Conservation (phyloP, 2,113 vertebrate genomes). For the Alethe castanea region DNA sequence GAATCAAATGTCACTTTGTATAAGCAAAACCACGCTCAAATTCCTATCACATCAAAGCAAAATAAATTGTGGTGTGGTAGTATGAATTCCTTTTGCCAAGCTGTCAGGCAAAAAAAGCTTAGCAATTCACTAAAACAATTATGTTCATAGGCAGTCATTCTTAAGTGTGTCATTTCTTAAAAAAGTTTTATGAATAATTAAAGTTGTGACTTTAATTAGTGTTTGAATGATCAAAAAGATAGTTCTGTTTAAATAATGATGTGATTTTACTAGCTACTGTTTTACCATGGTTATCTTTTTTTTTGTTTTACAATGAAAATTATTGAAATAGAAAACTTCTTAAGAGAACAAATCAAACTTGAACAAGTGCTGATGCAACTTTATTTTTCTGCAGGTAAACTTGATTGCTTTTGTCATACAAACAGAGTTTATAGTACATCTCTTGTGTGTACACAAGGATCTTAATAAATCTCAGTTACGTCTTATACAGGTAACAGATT, state of each 20-base stretch:
- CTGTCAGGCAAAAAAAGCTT: neutral
- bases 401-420: neutral
- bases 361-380: neutral
- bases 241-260: neutral
- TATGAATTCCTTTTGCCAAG: neutral
- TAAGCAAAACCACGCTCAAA: neutral
- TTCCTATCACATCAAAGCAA: neutral
- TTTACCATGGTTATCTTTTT: neutral
- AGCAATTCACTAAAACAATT: neutral
- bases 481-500: neutral
- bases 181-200: constrained; percentile 2
- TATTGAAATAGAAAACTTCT: neutral
- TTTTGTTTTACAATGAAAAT: neutral
- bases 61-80: neutral
- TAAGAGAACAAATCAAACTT: neutral
- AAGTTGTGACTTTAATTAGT: neutral
- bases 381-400: neutral
- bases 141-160: neutral
- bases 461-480: neutral
- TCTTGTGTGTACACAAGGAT: neutral
- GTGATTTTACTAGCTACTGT: neutral
- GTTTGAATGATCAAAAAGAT: neutral
- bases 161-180: neutral
- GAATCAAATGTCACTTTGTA: neutral
- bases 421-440: neutral